These are phyloP conservation scores for Platerodrilus igneus DNA, from an alignment of 2,888 invertebrate genomes.

Conservation along the genomic window DNA sequence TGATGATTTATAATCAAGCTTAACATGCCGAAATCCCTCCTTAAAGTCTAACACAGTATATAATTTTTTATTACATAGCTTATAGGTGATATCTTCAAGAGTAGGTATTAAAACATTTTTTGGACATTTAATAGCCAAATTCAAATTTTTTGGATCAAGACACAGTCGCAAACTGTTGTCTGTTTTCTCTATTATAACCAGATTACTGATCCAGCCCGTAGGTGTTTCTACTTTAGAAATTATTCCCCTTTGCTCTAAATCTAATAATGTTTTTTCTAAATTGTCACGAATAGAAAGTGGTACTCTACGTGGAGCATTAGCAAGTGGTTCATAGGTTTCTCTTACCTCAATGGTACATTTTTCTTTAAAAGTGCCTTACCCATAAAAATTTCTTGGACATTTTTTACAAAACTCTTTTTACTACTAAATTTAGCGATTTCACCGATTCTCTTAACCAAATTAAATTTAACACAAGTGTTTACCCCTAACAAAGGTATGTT, in stretches of 20 bases:
- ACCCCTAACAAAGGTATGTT: too few species aligned
- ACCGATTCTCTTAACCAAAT: too few species aligned
- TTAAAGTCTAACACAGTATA: too few species aligned
- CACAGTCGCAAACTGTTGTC: slow-evolving; percentile 30
- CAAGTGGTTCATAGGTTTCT: slow-evolving; percentile 9
- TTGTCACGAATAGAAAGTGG: slow-evolving; percentile 10
- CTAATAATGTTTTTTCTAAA: slow-evolving; percentile 12
- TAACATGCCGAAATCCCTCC: too few species aligned
- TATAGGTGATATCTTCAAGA: slow-evolving; percentile 5
- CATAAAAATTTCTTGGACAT: too few species aligned
- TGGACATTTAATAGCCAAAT: slow-evolving; percentile 16
- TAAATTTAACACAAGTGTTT: too few species aligned
- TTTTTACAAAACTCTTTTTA: too few species aligned
- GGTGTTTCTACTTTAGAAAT: slow-evolving; percentile 19
- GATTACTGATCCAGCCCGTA: slow-evolving; percentile 24
- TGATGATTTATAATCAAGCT: too few species aligned
- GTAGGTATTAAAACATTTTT: slow-evolving; percentile 8
- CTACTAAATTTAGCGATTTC: too few species aligned
- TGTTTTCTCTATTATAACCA: slow-evolving; percentile 32
- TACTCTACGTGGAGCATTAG: slow-evolving; percentile 13
- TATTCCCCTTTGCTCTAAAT: slow-evolving; percentile 12
- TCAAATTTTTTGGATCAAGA: slow-evolving; percentile 31
- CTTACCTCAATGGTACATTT: slow-evolving; percentile 15
- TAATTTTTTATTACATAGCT: background rate
- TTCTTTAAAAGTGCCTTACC: slow-evolving; percentile 10